These are phyloP conservation scores for Leptodactylus fallax DNA, from an alignment of 2,797 vertebrate genomes.

Conservation along the genomic window DNA sequence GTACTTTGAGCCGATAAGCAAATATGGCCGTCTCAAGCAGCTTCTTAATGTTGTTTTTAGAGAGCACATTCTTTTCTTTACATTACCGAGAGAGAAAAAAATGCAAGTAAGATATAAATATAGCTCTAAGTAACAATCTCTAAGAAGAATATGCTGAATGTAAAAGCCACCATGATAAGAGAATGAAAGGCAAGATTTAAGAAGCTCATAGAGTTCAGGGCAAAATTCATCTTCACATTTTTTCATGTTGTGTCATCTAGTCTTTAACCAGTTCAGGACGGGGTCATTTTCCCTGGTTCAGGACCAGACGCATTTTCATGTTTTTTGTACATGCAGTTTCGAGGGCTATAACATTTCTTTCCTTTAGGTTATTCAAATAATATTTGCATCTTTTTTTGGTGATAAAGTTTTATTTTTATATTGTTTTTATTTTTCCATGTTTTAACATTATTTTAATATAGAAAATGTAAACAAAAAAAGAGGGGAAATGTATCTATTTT, in stretches of 20 bases:
- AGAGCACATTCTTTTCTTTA: constrained; percentile 47
- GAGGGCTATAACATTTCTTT: no score
- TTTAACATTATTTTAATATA: no score
- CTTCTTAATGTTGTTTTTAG: constrained; percentile 35
- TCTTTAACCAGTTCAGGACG: neutral
- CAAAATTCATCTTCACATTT: neutral
- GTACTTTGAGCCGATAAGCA: constrained; percentile 49
- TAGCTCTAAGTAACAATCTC: neutral
- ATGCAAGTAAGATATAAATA: constrained; percentile 15
- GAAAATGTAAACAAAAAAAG: no score
- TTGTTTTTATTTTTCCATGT: no score
- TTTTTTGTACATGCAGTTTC: no score
- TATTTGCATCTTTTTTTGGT: no score
- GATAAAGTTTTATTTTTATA: no score
- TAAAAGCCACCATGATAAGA: neutral
- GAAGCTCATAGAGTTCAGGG: constrained; percentile 7
- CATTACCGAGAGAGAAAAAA: constrained; percentile 3
- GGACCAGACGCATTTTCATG: no score
- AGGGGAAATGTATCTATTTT: no score
- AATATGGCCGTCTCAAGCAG: constrained; percentile 1
- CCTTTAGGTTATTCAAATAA: no score
- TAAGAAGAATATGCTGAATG: constrained; percentile 10
- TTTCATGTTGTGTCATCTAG: neutral
- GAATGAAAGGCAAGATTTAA: constrained; percentile 20
- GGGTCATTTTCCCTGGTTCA: no score